phyloP scores from a whole-genome alignment of 2,113 vertebrate genomes.

The Tonatia bakeri region DNA sequence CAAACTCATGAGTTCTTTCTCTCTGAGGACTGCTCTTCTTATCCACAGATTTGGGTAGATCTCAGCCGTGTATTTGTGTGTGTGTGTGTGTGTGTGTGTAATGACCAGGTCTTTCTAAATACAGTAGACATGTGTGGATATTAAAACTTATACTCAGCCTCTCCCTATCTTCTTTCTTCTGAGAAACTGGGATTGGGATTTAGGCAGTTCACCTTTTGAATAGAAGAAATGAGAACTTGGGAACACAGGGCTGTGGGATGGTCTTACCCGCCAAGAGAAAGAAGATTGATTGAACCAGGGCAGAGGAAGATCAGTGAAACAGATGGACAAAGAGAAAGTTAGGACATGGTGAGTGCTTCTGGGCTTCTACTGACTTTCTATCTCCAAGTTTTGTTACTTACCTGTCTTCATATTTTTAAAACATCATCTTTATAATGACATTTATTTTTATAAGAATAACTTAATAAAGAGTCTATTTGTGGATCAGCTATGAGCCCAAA shows the following conservation, averaged over 20 bases:
- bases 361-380: not conserved
- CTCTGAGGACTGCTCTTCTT: not conserved
- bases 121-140: not conserved
- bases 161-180: not conserved
- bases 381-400: not conserved
- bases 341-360: not conserved
- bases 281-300: not conserved
- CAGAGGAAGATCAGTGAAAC: not conserved
- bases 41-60: not conserved
- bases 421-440: not conserved
- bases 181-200: not conserved
- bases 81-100: not conserved
- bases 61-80: not conserved
- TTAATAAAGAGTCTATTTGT: not conserved
- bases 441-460: not conserved
- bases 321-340: not conserved
- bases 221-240: not conserved
- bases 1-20: not conserved
- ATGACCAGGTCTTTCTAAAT: not conserved
- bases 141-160: not conserved
- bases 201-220: not conserved
- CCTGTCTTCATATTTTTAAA: not conserved
- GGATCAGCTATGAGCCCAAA: not conserved
- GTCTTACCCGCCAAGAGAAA: not conserved
- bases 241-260: not conserved